These are phyloP conservation scores for Agrypnia vestita DNA, from an alignment of 1,140 invertebrate species.

Conservation along the genomic window DNA sequence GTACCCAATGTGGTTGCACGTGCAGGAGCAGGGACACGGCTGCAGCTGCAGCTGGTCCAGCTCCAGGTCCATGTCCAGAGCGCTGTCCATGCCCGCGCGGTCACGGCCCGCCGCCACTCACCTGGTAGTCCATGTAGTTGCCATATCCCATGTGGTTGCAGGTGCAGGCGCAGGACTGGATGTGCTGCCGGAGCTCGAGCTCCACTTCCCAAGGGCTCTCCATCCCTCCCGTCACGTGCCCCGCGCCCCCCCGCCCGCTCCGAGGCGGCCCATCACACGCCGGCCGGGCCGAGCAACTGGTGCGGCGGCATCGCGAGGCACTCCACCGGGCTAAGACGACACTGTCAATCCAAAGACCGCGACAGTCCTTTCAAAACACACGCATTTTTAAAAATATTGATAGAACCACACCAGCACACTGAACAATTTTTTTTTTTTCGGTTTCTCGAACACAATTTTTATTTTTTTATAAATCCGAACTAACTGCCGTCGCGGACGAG, in stretches of 20 bases:
- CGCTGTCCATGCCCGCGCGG: slow-evolving; percentile 65
- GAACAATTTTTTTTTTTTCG: neutral
- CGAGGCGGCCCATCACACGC: slow-evolving; percentile 38
- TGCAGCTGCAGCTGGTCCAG: slow-evolving; percentile 70
- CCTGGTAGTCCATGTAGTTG: slow-evolving; percentile 92
- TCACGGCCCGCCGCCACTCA: slow-evolving; percentile 64
- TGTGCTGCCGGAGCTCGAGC: slow-evolving; percentile 86
- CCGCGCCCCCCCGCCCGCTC: slow-evolving; percentile 26
- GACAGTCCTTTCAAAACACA: neutral
- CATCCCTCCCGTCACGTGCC: slow-evolving; percentile 65
- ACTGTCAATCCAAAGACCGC: slow-evolving; percentile 9
- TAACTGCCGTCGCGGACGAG: neutral
- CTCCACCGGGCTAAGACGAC: too few species aligned
- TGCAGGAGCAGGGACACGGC: slow-evolving; percentile 59
- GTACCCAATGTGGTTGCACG: slow-evolving; percentile 92
- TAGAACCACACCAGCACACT: neutral
- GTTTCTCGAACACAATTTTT: slow-evolving; percentile 20
- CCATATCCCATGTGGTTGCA: slow-evolving; percentile 94
- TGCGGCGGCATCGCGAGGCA: neutral
- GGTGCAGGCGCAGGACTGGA: slow-evolving; percentile 88
- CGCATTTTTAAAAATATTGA: neutral
- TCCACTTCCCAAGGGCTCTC: slow-evolving; percentile 73
- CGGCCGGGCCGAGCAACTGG: slow-evolving; percentile 33
- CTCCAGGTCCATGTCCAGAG: slow-evolving; percentile 72
- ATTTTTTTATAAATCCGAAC: too few species aligned